Base-by-base conservation (phyloP, 2,797 vertebrate species). In the Oryzias sinensis region DNA sequence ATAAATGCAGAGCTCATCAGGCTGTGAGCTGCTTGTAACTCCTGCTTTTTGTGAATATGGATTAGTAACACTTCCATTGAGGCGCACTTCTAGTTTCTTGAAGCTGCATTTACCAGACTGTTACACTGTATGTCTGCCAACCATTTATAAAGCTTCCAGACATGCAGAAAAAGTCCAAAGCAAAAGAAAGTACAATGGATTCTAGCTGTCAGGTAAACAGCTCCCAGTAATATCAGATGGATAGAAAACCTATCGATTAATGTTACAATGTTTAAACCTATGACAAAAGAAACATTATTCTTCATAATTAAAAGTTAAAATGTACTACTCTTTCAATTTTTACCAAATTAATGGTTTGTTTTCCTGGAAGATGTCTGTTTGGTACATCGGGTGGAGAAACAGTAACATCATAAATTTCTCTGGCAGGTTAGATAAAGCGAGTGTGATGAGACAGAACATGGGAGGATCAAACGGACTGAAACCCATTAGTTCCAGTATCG, bases 291-390 rank as follows among this genome's bases (percentile, higher is more conserved):
- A 43, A 48, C 44, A 24, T 53, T 74, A 87, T 77, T 78, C 75
- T 74, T 89, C 77, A 76, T 62, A 62, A 85, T 87, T 76, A 85
- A 87, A 87, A 81, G 80, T 74, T 54, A 65, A 78, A 85, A 87
- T 65, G 62, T 79, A 54, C 53, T 70, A 80, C 84, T 85, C 68
- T 50, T 76, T 80, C 65, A 62, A 87, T 87, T 80, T 88, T 91
- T 87, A 81, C 85, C 77, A 89, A 88, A 86, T 76, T 58, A 81
- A 88, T 87, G 79, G 57, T 82, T 87, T 82, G 87, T 81, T 92
- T 91, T 80, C 83, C 76, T 84, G 75, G 76, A 67, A 82, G 79
- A 83, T 75, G 76, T 80, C 61, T 75, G 63, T 76, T 74, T 81
- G 62, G 59, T 74, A 49, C 2, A 43, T 49, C 64, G 74, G 74